Evolutionary conservation across 2,888 invertebrate species (phyloP), one percentile per base, ranked within the genome.

Genomic region (Epinotia demarniana): DNA sequence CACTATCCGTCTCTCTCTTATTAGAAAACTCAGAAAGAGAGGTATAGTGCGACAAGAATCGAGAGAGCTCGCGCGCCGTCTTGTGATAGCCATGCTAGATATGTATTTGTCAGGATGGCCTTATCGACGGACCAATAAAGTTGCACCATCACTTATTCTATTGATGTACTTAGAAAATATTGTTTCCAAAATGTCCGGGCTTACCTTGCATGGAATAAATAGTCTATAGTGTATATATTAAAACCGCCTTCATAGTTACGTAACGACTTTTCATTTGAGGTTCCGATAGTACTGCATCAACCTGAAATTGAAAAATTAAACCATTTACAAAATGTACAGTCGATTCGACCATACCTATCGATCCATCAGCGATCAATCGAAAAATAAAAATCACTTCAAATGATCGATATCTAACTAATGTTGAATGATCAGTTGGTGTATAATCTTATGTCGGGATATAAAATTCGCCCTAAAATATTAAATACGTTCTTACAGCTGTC

Each of bases 271-370:
- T 74, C 67, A 74, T 64, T 75, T 73, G 11, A 49, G 46, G 67
- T 67, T 70, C 16, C 75, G 77, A 66, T 75, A 75, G 75, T 72
- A 73, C 73, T 67, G 70, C 75, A 75, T 77, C 62, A 72, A 75
- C 77, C 77, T 77, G 75, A 11, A 77, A 77, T 58, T 33, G 2
- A 63, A 16, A 62, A 62, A 69, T 53, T 8, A n/a, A n/a, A 53
- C 5, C 5, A 53, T n/a, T 53, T 1, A n/a, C 16, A n/a, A 53
- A 53, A 53, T 16, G 2, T 3, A 16, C 16, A 53, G 2, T 8
- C 6, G n/a, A 0, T 53, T n/a, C n/a, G 53, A 53, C 53, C 16
- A 53, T n/a, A n/a, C 8, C 53, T 8, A n/a, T 53, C 53, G n/a
- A 53, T 53, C 53, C 8, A 53, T n/a, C n/a, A 53, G 1, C 53